phyloP scores from a whole-genome alignment of 2,113 vertebrate genomes.

The Hiodon tergisus region DNA sequence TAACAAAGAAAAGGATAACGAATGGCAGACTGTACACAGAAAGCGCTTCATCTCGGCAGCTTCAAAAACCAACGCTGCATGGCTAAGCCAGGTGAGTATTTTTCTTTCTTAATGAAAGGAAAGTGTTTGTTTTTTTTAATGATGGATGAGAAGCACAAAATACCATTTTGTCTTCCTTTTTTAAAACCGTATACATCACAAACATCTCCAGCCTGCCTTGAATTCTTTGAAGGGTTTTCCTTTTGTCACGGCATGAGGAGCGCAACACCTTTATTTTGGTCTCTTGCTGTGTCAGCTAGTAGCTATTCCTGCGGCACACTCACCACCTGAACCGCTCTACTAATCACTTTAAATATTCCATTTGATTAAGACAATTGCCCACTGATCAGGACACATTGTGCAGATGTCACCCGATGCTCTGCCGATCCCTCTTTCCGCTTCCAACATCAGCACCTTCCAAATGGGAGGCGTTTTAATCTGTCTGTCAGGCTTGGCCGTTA shows the following conservation, averaged over 20 bases:
- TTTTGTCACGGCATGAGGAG: not conserved
- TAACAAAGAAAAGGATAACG: too few relatives aligned
- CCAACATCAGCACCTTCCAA: too few relatives aligned
- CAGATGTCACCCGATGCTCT: too few relatives aligned
- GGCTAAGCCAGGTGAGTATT: not conserved
- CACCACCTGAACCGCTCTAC: not conserved
- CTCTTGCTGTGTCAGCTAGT: not conserved
- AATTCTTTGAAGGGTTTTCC: not conserved
- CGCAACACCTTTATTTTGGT: not conserved
- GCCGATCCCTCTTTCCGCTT: too few relatives aligned
- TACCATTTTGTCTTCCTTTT: conserved; percentile 4
- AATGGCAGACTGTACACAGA: too few relatives aligned
- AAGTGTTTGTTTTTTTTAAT: not conserved
- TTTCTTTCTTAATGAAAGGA: conserved; percentile 10
- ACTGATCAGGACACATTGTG: too few relatives aligned
- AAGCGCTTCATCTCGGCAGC: too few relatives aligned
- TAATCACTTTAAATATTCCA: conserved; percentile 23
- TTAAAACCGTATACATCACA: not conserved
- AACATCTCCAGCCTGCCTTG: not conserved
- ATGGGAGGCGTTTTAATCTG: too few relatives aligned
- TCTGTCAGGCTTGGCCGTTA: too few relatives aligned
- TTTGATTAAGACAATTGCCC: conserved; percentile 25
- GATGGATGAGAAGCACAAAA: too few relatives aligned
- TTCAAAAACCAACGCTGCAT: too few relatives aligned
- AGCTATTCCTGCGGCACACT: conserved; percentile 2